Evolutionary conservation across 2,113 vertebrate species (phyloP).

Genomic region (Solea solea): DNA sequence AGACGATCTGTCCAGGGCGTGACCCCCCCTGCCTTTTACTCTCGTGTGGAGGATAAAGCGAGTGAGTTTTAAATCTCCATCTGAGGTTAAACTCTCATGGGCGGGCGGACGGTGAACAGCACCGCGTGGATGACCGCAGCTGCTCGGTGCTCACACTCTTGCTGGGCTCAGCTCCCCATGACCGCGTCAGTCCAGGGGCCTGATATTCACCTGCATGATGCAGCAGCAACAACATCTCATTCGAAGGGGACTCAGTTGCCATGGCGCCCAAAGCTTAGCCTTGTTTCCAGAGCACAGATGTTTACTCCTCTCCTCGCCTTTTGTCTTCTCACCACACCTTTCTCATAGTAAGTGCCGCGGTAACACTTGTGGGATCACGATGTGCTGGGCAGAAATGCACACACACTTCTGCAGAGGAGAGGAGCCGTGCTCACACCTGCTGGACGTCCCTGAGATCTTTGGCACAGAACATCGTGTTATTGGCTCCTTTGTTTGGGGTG

Average conservation of each 20-base stretch:
- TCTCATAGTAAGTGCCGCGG: slow-evolving; percentile 24
- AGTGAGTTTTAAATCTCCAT: too few relatives aligned
- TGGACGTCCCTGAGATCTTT: slow-evolving; percentile 59
- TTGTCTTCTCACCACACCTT: slow-evolving; percentile 29
- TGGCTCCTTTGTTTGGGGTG: slow-evolving; percentile 33
- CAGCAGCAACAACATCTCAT: slow-evolving; percentile 52
- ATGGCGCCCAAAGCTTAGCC: slow-evolving; percentile 63
- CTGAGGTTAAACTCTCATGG: neutral
- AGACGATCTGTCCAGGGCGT: too few relatives aligned
- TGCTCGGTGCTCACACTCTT: slow-evolving; percentile 11
- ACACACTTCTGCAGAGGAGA: slow-evolving; percentile 43
- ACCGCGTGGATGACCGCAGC: slow-evolving; percentile 7
- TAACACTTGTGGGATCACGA: slow-evolving; percentile 53
- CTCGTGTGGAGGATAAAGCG: too few relatives aligned
- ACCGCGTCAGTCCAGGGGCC: slow-evolving; percentile 31
- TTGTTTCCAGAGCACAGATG: slow-evolving; percentile 36
- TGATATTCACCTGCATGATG: slow-evolving; percentile 45
- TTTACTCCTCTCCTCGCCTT: slow-evolving; percentile 37
- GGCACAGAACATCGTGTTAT: slow-evolving; percentile 59
- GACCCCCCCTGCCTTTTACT: too few relatives aligned
- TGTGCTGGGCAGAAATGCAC: slow-evolving; percentile 39
- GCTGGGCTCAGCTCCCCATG: slow-evolving; percentile 19
- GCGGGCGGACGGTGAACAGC: neutral
- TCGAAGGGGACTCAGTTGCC: slow-evolving; percentile 63
- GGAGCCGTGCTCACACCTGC: slow-evolving; percentile 30